Conservation (phyloP, 1,140 invertebrate genomes). For the Campoletis sonorensis region DNA sequence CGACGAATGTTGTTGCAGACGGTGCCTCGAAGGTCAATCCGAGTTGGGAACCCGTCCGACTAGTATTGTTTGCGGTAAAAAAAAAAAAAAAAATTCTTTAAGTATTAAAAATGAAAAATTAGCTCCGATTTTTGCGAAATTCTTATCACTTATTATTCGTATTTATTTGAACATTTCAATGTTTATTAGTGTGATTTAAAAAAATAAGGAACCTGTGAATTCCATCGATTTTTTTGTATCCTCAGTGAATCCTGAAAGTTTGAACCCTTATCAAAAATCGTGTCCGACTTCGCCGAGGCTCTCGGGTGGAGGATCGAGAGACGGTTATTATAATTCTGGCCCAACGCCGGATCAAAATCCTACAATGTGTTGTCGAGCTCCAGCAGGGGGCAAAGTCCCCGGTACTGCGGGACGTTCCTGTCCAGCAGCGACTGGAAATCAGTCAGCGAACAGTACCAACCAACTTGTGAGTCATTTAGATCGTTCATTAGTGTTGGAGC, state of each 20-base stretch:
- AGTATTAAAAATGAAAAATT: too few relatives aligned
- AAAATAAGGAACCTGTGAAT: neutral
- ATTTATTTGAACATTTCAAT: too few relatives aligned
- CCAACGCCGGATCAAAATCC: constrained; percentile 33
- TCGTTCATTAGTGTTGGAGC: neutral
- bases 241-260: constrained; percentile 23
- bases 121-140: too few relatives aligned
- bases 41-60: constrained; percentile 23
- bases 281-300: constrained; percentile 59
- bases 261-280: constrained; percentile 4
- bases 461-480: constrained; percentile 58
- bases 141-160: too few relatives aligned
- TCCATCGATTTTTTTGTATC: neutral
- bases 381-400: constrained; percentile 27
- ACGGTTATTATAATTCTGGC: constrained; percentile 23
- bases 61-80: constrained; percentile 43
- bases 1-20: constrained; percentile 38
- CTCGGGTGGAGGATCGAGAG: constrained; percentile 58
- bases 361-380: constrained; percentile 50
- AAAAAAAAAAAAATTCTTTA: neutral
- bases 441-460: constrained; percentile 59
- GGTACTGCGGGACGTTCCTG: constrained; percentile 52
- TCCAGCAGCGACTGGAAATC: constrained; percentile 63
- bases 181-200: too few relatives aligned
- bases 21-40: constrained; percentile 41